Base-by-base conservation (phyloP, 2,888 invertebrate genomes). In the Epinotia bilunana region DNA sequence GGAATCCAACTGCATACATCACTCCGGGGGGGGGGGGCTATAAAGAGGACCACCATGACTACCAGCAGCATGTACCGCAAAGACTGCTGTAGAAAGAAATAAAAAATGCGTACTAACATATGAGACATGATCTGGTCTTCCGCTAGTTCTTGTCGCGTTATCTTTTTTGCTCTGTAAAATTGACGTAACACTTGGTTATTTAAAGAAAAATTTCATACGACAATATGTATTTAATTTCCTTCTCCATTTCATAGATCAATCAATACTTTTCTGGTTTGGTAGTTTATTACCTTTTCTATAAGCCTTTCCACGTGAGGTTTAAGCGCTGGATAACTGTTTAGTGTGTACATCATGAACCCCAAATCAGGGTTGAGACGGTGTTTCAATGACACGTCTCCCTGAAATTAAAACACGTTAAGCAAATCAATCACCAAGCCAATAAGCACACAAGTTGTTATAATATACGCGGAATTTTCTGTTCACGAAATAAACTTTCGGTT, bases 291-390 rank as follows among this genome's bases (percentile, higher is more conserved):
- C 86, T 90, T 83, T 16, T 80, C 77, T 11, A 89, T 81, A 83
- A 92, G 88, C 65, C 88, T 84, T 28, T 89, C 86, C 1, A 92
- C 87, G 69, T 81, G 88, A 0, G 88, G 87, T 16, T 80, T 82
- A 0, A 94, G 80, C 0, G 79, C 81, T n/a, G 91, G 88, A 73
- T 93, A 93, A 73, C 90, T 91, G 78, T 88, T 89, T 85, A 94
- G 83, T 13, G 93, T 93, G 77, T 91, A 89, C 18, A 93, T 77
- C n/a, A 94, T 79, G 58, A 92, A 92, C 0, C 90, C 89, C 33
- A 93, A 78, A 74, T 93, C 93, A 5, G 93, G 92, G 62, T 93
- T 94, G 12, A 93, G 77, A 0, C 92, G 91, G 74, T 90, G 88
- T 77, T 89, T 92, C 76, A 93, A 75, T 2, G 91, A 87, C 1